Percentiles rank a stretch among this genome's conserved stretches.
phyloP scores from a whole-genome alignment of 1,140 invertebrate species.

The Brachionus sp. region DNA sequence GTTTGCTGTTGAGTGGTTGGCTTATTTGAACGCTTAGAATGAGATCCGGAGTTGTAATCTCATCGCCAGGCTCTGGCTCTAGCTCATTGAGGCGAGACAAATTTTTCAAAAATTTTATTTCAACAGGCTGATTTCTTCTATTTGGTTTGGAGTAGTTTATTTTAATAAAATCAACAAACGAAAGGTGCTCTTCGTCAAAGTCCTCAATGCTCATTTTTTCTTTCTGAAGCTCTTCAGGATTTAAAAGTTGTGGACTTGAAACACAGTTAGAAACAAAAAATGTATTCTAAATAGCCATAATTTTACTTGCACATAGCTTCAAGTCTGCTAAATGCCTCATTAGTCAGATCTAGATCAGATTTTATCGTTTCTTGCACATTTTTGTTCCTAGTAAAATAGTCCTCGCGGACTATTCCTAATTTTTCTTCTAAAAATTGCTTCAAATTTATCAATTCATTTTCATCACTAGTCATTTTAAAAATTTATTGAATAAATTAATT shows the following conservation, averaged over 20 bases:
- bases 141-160: background rate
- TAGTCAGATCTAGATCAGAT: background rate
- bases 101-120: conserved; percentile 41
- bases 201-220: background rate
- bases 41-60: conserved; percentile 2
- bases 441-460: conserved; percentile 38
- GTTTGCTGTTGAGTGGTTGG: conserved; percentile 28
- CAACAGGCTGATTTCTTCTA: conserved; percentile 24
- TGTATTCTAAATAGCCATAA: background rate
- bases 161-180: conserved; percentile 26
- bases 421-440: conserved; percentile 34
- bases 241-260: conserved; percentile 5
- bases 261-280: background rate
- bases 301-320: conserved; percentile 38
- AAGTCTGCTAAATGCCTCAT: conserved; percentile 1
- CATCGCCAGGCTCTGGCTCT: background rate
- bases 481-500: background rate
- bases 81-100: background rate
- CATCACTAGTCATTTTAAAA: background rate
- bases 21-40: conserved; percentile 40
- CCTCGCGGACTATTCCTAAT: background rate
- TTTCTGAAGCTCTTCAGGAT: conserved; percentile 16
- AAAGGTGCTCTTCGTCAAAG: background rate
- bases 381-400: conserved; percentile 31
- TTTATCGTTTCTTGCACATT: background rate